Evolutionary conservation across 1,140 invertebrate genomes (phyloP).

Genomic region (Cherax destructor): DNA sequence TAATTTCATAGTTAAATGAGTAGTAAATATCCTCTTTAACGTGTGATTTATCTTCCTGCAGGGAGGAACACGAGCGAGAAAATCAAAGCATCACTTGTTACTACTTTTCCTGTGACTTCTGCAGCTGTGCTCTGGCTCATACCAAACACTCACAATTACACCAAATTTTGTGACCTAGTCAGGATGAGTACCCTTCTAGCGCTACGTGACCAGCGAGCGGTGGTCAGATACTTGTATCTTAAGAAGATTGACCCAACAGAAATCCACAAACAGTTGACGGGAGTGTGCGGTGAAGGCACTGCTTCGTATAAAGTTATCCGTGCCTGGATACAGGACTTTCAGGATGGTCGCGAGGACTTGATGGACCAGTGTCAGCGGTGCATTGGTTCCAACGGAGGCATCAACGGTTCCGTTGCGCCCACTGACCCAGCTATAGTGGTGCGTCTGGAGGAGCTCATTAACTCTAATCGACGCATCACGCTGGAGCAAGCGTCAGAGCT

Average conservation of each 20-base stretch:
- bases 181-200: conserved; percentile 22
- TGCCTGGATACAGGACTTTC: conserved; percentile 51
- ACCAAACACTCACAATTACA: background rate
- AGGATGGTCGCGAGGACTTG: conserved; percentile 54
- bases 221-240: conserved; percentile 49
- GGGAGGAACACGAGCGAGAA: background rate
- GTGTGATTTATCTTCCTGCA: background rate
- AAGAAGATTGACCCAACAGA: conserved; percentile 60
- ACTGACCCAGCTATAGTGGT: conserved; percentile 62
- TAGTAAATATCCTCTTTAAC: background rate
- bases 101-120: background rate
- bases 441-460: conserved; percentile 56
- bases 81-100: background rate
- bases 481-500: conserved; percentile 49
- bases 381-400: background rate
- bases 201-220: conserved; percentile 48
- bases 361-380: conserved; percentile 53
- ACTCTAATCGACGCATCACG: conserved; percentile 48
- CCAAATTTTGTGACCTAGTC: background rate
- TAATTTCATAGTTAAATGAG: background rate
- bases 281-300: conserved; percentile 45
- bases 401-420: conserved; percentile 36
- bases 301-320: conserved; percentile 47
- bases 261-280: conserved; percentile 57
- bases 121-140: too few relatives aligned